phyloP scores from a whole-genome alignment of 2,113 vertebrate species.

The Etheostoma spectabile region DNA sequence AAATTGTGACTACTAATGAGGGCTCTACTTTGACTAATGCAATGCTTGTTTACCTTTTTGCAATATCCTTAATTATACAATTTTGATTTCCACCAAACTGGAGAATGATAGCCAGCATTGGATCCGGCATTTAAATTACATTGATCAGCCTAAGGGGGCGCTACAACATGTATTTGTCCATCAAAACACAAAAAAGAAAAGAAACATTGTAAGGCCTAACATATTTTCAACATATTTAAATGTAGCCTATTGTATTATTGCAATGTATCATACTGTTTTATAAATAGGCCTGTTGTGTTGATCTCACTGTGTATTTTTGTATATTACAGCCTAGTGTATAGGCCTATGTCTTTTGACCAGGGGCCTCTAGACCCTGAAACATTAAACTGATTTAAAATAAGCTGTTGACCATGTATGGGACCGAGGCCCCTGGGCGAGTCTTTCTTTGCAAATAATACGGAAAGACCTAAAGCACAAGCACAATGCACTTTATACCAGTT shows the following conservation, averaged over 20 bases:
- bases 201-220: not conserved
- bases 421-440: not conserved
- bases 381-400: conserved; percentile 11
- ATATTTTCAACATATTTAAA: not conserved
- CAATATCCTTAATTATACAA: not conserved
- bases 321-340: not conserved
- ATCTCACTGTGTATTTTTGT: not conserved
- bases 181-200: not conserved
- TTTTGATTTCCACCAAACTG: not conserved
- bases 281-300: not conserved
- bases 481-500: not conserved
- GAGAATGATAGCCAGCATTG: not conserved
- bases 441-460: not conserved
- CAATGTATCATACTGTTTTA: not conserved
- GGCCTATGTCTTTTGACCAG: not conserved
- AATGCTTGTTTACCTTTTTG: not conserved
- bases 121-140: not conserved
- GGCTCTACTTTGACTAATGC: not conserved
- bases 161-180: not conserved
- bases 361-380: not conserved
- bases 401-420: not conserved
- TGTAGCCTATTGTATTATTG: not conserved
- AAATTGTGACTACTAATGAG: not conserved
- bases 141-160: not conserved
- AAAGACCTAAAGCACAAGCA: not conserved